Evolutionary conservation across 2,888 invertebrate species (phyloP).

Genomic region (Lottia scabra): DNA sequence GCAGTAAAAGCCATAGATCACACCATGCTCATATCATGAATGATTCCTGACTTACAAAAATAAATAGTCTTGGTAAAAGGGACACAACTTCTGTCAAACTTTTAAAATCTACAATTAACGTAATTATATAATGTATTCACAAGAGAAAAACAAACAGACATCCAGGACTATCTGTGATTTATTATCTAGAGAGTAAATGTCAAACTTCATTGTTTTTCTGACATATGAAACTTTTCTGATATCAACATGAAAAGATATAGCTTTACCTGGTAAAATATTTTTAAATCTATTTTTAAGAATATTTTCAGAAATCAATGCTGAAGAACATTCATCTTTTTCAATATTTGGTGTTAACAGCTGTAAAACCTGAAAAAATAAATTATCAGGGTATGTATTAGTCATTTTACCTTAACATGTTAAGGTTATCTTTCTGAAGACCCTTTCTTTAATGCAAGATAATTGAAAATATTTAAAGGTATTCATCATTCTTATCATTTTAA

Average conservation of each 20-base stretch:
- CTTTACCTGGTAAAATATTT: slow-evolving; percentile 61
- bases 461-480: too few species aligned
- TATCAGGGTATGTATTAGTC: not conserved
- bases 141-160: too few species aligned
- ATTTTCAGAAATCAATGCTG: slow-evolving; percentile 53
- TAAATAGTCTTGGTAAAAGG: not conserved
- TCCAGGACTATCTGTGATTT: too few species aligned
- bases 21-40: too few species aligned
- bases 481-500: too few species aligned
- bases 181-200: too few species aligned
- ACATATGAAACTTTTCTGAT: too few species aligned
- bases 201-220: too few species aligned
- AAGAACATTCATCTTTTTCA: slow-evolving; percentile 57
- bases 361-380: slow-evolving; percentile 41
- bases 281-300: slow-evolving; percentile 60
- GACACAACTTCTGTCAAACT: not conserved
- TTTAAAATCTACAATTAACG: not conserved
- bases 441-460: too few species aligned
- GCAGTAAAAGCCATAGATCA: too few species aligned
- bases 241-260: too few species aligned
- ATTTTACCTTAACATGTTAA: not conserved
- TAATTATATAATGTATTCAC: not conserved
- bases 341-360: slow-evolving; percentile 54
- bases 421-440: not conserved
- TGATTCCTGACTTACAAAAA: not conserved